Evolutionary conservation across 92 coral and sea anemone genomes (phyloP).

Genomic region (Palythoa heliodiscus): DNA sequence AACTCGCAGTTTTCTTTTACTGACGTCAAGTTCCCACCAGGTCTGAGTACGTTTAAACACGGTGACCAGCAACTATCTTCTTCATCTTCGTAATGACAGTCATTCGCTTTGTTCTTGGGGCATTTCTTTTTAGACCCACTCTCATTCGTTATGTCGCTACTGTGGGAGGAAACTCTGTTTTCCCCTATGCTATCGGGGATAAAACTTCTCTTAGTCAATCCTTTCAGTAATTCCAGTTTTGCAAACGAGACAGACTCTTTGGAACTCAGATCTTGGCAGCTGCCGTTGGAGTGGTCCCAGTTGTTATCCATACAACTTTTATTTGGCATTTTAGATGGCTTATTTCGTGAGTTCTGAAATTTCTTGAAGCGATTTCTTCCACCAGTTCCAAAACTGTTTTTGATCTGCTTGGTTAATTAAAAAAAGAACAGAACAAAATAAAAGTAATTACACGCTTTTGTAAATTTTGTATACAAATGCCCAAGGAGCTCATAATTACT

Average conservation of each 20-base stretch:
- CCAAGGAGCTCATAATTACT: no score
- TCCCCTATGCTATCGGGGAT: not conserved
- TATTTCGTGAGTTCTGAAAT: not conserved
- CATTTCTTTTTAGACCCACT: not conserved
- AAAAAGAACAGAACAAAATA: not conserved
- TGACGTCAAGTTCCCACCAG: not conserved
- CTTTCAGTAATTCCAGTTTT: not conserved
- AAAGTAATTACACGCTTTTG: no score
- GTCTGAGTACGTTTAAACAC: no score
- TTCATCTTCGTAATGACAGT: not conserved
- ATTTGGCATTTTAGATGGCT: not conserved
- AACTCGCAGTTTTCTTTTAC: slow-evolving; percentile 6
- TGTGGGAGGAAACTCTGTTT: not conserved
- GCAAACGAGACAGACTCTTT: not conserved
- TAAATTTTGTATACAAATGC: no score
- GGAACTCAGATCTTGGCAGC: not conserved
- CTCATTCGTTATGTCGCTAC: not conserved
- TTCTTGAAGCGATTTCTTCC: not conserved
- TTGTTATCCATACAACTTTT: not conserved
- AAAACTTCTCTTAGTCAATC: not conserved
- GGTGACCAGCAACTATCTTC: not conserved
- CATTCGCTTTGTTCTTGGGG: not conserved
- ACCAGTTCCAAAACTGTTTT: not conserved
- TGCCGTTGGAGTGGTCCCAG: not conserved
- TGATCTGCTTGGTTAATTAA: not conserved